A percentile compares a stretch with the other conserved stretches of the same genome.
phyloP scores from a whole-genome alignment of 2,888 invertebrate genomes.

The Thymelicus sylvestris region DNA sequence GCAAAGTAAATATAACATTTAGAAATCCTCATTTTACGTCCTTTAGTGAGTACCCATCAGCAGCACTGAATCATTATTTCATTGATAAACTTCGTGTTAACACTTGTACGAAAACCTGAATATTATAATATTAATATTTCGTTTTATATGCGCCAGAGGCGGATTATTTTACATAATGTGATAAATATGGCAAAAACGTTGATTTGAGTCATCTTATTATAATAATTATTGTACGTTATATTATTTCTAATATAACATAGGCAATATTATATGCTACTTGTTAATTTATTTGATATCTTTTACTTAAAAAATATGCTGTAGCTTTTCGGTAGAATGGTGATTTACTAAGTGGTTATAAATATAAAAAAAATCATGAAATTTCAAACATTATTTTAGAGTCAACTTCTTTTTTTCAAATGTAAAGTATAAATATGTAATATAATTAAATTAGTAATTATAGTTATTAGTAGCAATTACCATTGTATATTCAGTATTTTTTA shows the following conservation, averaged over 20 bases:
- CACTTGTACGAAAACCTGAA: conserved; percentile 18
- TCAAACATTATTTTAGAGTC: neutral
- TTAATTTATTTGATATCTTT: conserved; percentile 31
- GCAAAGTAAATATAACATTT: neutral
- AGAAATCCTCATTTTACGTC: too few relatives aligned
- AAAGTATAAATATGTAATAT: conserved; percentile 1
- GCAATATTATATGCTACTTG: conserved; percentile 27
- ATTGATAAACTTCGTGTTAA: conserved; percentile 22
- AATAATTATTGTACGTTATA: conserved; percentile 41
- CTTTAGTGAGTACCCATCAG: neutral
- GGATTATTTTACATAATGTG: conserved; percentile 68
- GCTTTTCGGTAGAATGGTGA: conserved; percentile 43
- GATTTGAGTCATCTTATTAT: conserved; percentile 51
- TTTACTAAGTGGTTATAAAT: conserved; percentile 15
- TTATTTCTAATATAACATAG: conserved; percentile 44
- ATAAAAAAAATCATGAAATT: neutral
- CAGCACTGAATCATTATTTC: neutral
- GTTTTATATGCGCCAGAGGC: conserved; percentile 69
- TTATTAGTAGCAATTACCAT: neutral
- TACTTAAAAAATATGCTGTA: conserved; percentile 40
- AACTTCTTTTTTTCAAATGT: neutral
- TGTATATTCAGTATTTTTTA: neutral
- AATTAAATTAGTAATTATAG: neutral
- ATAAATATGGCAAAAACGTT: conserved; percentile 59
- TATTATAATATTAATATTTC: conserved; percentile 24